Evolutionary conservation across 1,140 invertebrate species (phyloP).

Genomic region (Grapholita molesta): DNA sequence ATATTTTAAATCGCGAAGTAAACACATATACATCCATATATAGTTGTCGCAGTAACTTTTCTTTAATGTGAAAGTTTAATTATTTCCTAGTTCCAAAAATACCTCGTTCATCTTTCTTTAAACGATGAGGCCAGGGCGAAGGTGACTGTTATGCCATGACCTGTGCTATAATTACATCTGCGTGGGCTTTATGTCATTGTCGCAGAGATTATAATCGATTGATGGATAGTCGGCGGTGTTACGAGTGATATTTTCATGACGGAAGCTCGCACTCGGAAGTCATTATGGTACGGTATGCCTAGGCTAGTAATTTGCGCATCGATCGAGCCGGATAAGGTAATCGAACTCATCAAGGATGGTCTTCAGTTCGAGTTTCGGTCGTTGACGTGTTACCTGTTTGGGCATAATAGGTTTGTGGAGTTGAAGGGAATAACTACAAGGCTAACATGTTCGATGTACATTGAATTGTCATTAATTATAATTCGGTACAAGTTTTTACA

Average conservation of each 20-base stretch:
- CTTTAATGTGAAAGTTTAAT: neutral
- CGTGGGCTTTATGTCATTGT: neutral
- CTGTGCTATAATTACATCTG: neutral
- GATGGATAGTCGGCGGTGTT: neutral
- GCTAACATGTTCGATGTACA: neutral
- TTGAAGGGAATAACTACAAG: neutral
- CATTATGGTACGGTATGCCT: slow-evolving; percentile 2
- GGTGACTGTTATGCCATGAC: neutral
- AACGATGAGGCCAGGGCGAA: neutral
- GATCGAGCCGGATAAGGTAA: slow-evolving; percentile 1
- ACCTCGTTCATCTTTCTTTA: neutral
- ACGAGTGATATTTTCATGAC: slow-evolving; percentile 9
- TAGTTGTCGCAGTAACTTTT: neutral
- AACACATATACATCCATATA: neutral
- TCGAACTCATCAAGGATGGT: slow-evolving; percentile 16
- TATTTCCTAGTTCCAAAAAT: neutral
- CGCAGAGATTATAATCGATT: neutral
- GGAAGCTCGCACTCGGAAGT: slow-evolving; percentile 10
- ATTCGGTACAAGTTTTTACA: too few relatives aligned
- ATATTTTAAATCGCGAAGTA: too few relatives aligned
- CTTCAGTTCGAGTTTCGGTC: neutral
- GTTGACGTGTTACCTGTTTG: neutral
- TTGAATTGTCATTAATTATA: too few relatives aligned
- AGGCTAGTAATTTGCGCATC: slow-evolving; percentile 2
- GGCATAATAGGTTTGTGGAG: neutral